phyloP scores from a whole-genome alignment of 2,797 vertebrate genomes.

The Pangasius mekongensis region DNA sequence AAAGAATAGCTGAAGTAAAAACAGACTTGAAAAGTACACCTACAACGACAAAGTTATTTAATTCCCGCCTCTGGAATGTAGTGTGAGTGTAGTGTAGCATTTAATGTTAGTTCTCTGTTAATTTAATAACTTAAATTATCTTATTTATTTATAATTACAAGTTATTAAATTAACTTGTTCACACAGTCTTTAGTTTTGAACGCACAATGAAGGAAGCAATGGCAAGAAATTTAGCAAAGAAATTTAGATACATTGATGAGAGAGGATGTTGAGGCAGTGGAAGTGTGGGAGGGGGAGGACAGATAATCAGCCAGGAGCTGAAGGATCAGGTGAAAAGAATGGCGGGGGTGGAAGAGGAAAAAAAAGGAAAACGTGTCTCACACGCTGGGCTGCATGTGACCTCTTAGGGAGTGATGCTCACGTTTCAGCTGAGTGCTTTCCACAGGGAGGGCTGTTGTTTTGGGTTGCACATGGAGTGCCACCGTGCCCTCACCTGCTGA shows the following conservation, averaged over 20 bases:
- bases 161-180: neutral
- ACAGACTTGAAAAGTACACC: neutral
- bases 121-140: neutral
- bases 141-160: too few species aligned
- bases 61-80: neutral
- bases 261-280: conserved; percentile 19
- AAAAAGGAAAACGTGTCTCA: conserved; percentile 48
- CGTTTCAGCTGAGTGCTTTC: conserved; percentile 52
- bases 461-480: conserved; percentile 55
- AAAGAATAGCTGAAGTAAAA: neutral
- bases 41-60: neutral
- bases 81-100: neutral
- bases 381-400: conserved; percentile 56
- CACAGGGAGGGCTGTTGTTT: conserved; percentile 39
- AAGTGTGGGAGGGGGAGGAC: conserved; percentile 19
- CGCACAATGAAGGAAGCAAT: neutral
- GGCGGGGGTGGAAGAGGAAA: conserved; percentile 6
- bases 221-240: neutral
- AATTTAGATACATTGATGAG: neutral
- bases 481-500: conserved; percentile 38
- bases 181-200: neutral
- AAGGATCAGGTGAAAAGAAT: conserved; percentile 38
- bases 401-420: conserved; percentile 40
- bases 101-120: neutral
- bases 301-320: conserved; percentile 37